Conservation (phyloP, 37 sponge, comb jelly and placozoan species). For the Halichondria panicea region DNA sequence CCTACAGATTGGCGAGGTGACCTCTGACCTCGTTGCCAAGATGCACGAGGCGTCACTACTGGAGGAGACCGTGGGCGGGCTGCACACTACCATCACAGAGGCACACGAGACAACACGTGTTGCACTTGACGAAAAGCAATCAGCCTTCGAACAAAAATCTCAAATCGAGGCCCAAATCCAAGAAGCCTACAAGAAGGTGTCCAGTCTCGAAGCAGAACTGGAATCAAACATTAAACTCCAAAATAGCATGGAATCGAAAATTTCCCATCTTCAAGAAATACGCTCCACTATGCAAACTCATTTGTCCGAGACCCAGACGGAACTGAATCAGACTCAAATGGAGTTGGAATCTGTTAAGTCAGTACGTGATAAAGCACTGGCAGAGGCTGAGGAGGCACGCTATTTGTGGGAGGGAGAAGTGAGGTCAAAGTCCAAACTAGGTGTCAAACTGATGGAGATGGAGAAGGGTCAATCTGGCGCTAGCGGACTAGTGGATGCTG, state of each 20-base stretch:
- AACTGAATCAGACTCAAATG: not conserved
- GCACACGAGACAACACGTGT: too few relatives aligned
- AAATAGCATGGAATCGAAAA: too few relatives aligned
- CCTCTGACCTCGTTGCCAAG: too few relatives aligned
- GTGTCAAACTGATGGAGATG: conserved; percentile 55
- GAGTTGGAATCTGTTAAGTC: not conserved
- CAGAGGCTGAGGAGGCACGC: conserved; percentile 21
- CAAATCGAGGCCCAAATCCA: too few relatives aligned
- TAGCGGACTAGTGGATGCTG: conserved; percentile 4
- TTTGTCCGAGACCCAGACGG: not conserved
- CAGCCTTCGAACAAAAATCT: too few relatives aligned
- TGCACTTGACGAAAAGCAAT: too few relatives aligned
- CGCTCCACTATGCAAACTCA: conserved; percentile 6
- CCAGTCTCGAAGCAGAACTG: too few relatives aligned
- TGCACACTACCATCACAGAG: too few relatives aligned
- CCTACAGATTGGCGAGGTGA: too few relatives aligned
- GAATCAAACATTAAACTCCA: too few relatives aligned
- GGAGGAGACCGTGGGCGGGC: too few relatives aligned
- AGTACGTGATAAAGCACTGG: not conserved
- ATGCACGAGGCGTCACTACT: too few relatives aligned
- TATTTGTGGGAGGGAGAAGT: conserved; percentile 81
- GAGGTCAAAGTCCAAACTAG: conserved; percentile 64
- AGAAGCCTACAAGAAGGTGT: conserved; percentile 21
- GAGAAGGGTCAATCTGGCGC: conserved; percentile 16
- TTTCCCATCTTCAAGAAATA: conserved; percentile 2